Base-by-base conservation (phyloP, 2,888 invertebrate genomes). In the Caenorhabditis sinica region DNA sequence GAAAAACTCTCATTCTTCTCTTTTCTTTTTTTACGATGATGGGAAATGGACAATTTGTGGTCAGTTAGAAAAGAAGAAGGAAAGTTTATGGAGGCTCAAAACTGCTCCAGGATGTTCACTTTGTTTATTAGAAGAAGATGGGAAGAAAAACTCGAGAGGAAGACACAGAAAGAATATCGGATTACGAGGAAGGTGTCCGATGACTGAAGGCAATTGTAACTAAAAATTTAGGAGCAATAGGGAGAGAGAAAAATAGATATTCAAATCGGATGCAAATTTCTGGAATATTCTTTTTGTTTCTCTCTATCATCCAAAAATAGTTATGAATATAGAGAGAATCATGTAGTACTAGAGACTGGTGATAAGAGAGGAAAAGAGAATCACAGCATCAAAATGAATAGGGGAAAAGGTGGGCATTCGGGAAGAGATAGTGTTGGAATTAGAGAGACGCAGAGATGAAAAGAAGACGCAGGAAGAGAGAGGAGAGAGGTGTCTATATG, bases 31-130 rank as follows among this genome's bases (percentile, higher is more conserved):
- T 68, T 60, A 76, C 68, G 66, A 60, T 65, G 80, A 71, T 68
- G 80, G 80, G 75, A 84, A 81, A 73, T 71, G 80, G 66, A 81
- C 58, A 61, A 60, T 69, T 69, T 58, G 80, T 63, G 74, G 58
- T 71, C 40, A 60, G 36, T 61, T n/a, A 43, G 69, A 61, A 25
- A 56, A 5, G 49, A 49, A 45, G 49, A 58, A 61, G 56, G 61
- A 43, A 43, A 65, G 61, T n/a, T 40, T 45, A 45, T 45, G 56
- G 56, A 15, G 8, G 9, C 33, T 60, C 60, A 11, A 20, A 51
- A 23, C 20, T 51, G 25, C 36, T 65, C 45, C 69, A 69, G 69
- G 69, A 69, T 68, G 76, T 76, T 76, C 76, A 58, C 49, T 76
- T 68, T 76, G 76, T 76, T 76, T 76, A 76, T 76, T 76, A 76